Evolutionary conservation across 2,888 invertebrate genomes (phyloP), one percentile per base, ranked within the genome.

Genomic region (Arctia plantaginis): DNA sequence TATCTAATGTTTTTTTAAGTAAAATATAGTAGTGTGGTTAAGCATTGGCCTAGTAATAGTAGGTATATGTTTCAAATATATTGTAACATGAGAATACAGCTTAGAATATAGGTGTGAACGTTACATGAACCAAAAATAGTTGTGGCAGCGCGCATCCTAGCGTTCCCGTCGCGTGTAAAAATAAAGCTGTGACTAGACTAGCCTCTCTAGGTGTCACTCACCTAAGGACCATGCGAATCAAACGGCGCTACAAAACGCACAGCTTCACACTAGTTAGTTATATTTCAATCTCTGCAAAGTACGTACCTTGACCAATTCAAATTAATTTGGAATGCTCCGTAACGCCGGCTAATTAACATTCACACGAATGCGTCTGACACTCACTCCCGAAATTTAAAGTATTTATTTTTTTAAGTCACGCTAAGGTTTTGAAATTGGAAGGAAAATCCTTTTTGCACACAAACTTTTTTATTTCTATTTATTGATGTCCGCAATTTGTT

Each of bases 71-170:
- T 87, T 89, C 86, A 86, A 77, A 80, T 85, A 82, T 88, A 87
- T 88, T 92, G 95, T 92, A 95, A 95, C 85, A 84, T 90, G 94
- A 94, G 93, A 93, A 90, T 91, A 89, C 86, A 89, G 90, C 89
- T 91, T 90, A 90, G 86, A 88, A 85, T 89, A 88, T 91, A 90
- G 89, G 89, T 91, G 92, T 89, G 89, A 92, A 92, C 91, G 90
- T 87, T 88, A 86, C 87, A 82, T 91, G 91, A 80, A 89, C 95
- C 92, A 91, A 95, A 95, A 95, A 95, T 95, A 95, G 95, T 88
- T 89, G 83, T 81, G 80, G 82, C 84, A 41, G 59, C 84, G 92
- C 91, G 92, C 93, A 91, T 93, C 91, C 87, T 92, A 89, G 90
- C 90, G 89, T 88, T 86, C 87, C 73, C 78, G 83, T 85, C 71